phyloP scores from a whole-genome alignment of 2,888 invertebrate species.

The Caenorhabditis wallacei region DNA sequence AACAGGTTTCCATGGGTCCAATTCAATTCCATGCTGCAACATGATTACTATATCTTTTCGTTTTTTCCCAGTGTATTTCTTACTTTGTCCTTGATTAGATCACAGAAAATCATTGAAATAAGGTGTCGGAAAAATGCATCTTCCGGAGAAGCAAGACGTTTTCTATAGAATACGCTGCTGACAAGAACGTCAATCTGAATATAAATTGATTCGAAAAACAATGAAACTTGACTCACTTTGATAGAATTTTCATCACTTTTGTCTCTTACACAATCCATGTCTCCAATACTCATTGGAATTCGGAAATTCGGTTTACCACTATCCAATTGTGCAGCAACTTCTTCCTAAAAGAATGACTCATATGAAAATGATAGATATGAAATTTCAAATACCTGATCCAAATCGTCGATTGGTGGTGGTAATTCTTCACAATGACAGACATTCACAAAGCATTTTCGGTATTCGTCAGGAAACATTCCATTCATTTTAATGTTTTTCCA shows the following conservation, averaged over 20 bases:
- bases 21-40: constrained; percentile 66
- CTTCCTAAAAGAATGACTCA: constrained; percentile 64
- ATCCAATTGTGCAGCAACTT: constrained; percentile 70
- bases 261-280: constrained; percentile 75
- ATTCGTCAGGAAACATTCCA: constrained; percentile 31
- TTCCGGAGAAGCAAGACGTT: constrained; percentile 65
- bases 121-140: constrained; percentile 75
- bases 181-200: constrained; percentile 77
- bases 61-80: neutral
- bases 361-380: neutral
- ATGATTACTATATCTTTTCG: neutral
- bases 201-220: neutral
- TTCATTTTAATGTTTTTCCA: constrained; percentile 69
- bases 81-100: constrained; percentile 60
- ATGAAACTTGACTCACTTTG: constrained; percentile 57
- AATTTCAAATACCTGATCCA: constrained; percentile 53
- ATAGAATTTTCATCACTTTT: constrained; percentile 69
- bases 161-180: constrained; percentile 76
- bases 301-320: constrained; percentile 58
- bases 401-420: constrained; percentile 69
- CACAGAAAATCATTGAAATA: constrained; percentile 70
- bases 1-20: constrained; percentile 72
- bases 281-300: constrained; percentile 76
- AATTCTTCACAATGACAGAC: constrained; percentile 75
- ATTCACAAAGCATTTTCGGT: constrained; percentile 77